These are phyloP conservation scores for Apocheima hispidaria DNA, from an alignment of 2,888 invertebrate species.

Conservation along the genomic window DNA sequence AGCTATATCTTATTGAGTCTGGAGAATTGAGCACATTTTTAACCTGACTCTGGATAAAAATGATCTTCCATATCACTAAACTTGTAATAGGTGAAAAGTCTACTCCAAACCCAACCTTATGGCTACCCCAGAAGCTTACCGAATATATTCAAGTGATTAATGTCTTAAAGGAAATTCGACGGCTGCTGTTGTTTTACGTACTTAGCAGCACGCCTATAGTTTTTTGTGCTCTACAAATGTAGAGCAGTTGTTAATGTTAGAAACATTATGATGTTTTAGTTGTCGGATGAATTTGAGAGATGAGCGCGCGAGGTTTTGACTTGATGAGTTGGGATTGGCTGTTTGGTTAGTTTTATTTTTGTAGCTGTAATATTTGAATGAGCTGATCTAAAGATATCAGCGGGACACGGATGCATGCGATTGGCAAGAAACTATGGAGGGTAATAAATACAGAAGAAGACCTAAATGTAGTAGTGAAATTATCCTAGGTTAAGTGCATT, in stretches of 20 bases:
- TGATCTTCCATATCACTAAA: no score
- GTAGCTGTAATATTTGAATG: no score
- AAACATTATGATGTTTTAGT: slow-evolving; percentile 59
- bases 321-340: slow-evolving; percentile 25
- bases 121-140: slow-evolving; percentile 68
- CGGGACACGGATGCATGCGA: no score
- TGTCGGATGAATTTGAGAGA: slow-evolving; percentile 22
- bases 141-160: slow-evolving; percentile 83
- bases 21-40: no score
- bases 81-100: slow-evolving; percentile 29
- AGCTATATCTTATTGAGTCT: no score
- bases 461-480: no score
- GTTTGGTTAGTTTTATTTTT: not conserved
- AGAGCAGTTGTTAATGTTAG: slow-evolving; percentile 80
- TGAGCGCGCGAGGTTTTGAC: slow-evolving; percentile 13
- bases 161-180: slow-evolving; percentile 84
- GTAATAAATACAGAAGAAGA: no score
- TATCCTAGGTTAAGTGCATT: no score
- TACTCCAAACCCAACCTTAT: slow-evolving; percentile 42
- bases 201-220: slow-evolving; percentile 82
- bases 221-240: slow-evolving; percentile 77
- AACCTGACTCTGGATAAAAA: no score
- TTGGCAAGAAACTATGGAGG: no score
- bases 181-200: slow-evolving; percentile 85
- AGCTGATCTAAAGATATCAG: no score